phyloP scores from a whole-genome alignment of 2,888 invertebrate species.

The Caenorhabditis plicata region DNA sequence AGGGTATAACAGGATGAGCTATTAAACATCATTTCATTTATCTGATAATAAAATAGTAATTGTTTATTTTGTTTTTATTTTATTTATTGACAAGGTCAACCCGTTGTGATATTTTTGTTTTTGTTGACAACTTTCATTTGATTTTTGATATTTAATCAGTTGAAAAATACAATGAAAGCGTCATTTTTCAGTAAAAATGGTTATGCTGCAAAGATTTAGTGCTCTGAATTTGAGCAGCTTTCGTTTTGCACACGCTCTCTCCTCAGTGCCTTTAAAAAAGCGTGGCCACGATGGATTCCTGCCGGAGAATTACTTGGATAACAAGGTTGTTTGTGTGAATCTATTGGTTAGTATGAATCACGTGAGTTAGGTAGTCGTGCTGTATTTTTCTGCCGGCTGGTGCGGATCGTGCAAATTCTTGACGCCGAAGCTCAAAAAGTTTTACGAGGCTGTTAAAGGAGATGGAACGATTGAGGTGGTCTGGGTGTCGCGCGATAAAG shows the following conservation, averaged over 20 bases:
- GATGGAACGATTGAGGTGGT: slow-evolving; percentile 46
- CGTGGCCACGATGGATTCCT: slow-evolving; percentile 35
- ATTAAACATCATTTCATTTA: no score
- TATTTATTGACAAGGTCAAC: no score
- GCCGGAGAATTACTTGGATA: slow-evolving; percentile 32
- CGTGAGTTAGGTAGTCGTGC: slow-evolving; percentile 42
- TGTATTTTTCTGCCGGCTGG: slow-evolving; percentile 62
- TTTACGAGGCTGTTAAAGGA: slow-evolving; percentile 49
- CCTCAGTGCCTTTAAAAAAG: slow-evolving; percentile 38
- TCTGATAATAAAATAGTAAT: no score
- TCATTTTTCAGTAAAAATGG: no score
- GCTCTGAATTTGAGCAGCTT: no score
- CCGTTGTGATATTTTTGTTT: no score
- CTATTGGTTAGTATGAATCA: background rate
- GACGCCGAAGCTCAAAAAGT: slow-evolving; percentile 57
- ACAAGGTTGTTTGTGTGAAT: slow-evolving; percentile 28
- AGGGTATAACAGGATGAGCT: no score
- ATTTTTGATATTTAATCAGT: no score
- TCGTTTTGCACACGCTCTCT: slow-evolving; percentile 31
- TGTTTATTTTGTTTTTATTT: no score
- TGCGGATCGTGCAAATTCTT: slow-evolving; percentile 55
- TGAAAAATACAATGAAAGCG: no score
- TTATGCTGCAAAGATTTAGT: no score
- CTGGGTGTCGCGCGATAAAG: slow-evolving; percentile 55
- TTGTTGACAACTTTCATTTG: no score